phyloP scores from a whole-genome alignment of 2,113 vertebrate genomes.

The Notarius lentiginosus region DNA sequence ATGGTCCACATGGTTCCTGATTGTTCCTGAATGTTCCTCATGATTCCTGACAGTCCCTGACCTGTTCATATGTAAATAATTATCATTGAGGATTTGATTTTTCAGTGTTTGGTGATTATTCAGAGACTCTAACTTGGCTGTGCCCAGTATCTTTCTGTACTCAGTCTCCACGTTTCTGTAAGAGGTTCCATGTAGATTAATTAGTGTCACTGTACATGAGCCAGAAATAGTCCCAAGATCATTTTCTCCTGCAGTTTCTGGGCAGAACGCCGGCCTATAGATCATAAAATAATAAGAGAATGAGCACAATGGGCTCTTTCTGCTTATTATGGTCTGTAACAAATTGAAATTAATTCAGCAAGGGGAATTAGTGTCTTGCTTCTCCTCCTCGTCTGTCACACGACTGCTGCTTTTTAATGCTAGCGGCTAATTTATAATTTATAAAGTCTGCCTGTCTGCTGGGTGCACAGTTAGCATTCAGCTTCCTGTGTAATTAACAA shows the following conservation, averaged over 20 bases:
- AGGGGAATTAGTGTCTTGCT: background rate
- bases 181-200: background rate
- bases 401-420: background rate
- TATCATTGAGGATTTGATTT: background rate
- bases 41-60: background rate
- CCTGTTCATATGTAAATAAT: background rate
- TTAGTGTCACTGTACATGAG: slow-evolving; percentile 2
- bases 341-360: slow-evolving; percentile 39
- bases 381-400: background rate
- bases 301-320: slow-evolving; percentile 8
- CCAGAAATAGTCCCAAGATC: background rate
- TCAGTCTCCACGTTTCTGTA: background rate
- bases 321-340: slow-evolving; percentile 14
- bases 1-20: background rate
- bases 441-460: background rate
- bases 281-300: slow-evolving; percentile 32
- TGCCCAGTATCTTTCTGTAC: background rate
- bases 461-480: background rate
- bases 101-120: background rate
- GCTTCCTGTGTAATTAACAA: background rate
- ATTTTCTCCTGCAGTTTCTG: background rate
- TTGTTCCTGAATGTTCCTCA: background rate
- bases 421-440: background rate
- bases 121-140: background rate
- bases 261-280: slow-evolving; percentile 24